Evolutionary conservation across 2,888 invertebrate genomes (phyloP).

Genomic region (Ryuthela nishihirai): DNA sequence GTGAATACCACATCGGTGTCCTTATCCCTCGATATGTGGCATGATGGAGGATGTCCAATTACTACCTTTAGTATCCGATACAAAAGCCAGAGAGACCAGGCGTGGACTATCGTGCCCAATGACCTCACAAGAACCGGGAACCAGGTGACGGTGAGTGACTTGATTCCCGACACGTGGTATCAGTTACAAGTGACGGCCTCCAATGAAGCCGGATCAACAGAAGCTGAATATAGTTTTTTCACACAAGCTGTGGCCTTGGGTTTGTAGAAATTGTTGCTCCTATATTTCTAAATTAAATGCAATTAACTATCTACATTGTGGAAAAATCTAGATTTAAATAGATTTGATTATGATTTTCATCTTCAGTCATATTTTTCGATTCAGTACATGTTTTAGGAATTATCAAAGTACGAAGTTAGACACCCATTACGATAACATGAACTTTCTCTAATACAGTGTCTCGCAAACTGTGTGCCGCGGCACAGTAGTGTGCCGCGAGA

Average conservation of each 20-base stretch:
- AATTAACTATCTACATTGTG: too few species aligned
- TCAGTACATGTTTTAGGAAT: too few species aligned
- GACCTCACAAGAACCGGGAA: constrained; percentile 8
- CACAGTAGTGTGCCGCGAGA: too few species aligned
- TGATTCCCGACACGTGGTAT: constrained; percentile 49
- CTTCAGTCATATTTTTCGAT: too few species aligned
- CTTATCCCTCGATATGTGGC: constrained; percentile 86
- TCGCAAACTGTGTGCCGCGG: too few species aligned
- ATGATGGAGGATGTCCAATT: constrained; percentile 53
- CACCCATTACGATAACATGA: too few species aligned
- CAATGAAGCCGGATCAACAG: constrained; percentile 51
- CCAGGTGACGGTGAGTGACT: constrained; percentile 39
- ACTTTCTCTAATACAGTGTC: too few species aligned
- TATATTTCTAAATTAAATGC: too few species aligned
- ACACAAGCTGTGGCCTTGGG: constrained; percentile 39
- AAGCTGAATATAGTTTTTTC: constrained; percentile 47
- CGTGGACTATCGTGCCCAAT: constrained; percentile 65
- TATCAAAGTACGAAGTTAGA: too few species aligned
- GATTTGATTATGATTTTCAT: too few species aligned
- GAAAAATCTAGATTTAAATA: too few species aligned
- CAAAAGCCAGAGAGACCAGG: constrained; percentile 49
- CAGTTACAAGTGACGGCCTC: constrained; percentile 50
- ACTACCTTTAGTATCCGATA: constrained; percentile 47
- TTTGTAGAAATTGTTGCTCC: too few species aligned
- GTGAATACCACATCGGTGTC: constrained; percentile 88